Base-by-base conservation (phyloP, 2,888 invertebrate species). In the Margaritifera margaritifera region DNA sequence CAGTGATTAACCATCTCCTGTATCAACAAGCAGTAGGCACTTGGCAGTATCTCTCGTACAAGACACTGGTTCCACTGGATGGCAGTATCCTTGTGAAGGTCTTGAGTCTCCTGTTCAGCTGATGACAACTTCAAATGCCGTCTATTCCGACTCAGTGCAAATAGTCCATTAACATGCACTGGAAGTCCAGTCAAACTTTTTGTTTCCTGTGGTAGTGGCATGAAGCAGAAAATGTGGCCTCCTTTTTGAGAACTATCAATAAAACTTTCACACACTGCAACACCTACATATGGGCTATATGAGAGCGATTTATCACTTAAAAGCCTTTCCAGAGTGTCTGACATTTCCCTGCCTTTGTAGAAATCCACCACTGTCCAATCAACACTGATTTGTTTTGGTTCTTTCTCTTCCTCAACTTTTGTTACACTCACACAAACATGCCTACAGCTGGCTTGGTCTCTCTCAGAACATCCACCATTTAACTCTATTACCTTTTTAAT, bases 91-190 rank as follows among this genome's bases (percentile, higher is more conserved):
- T 52, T 52, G 6, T 66, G 61, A 61, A 66, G 61, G 31, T 66
- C 19, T n/a, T 42, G 51, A 5, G 22, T 50, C 25, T 61, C 66
- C 56, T 66, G 66, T 20, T 66, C 66, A 22, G 60, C 60, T 18
- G 66, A 61, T 66, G 72, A 69, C 64, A 64, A 67, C 55, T 58
- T 60, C 6, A 73, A 55, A 56, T 73, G 64, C 18, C 72, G 55
- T 53, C 72, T 64, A 50, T 73, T 69, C 51, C 69, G 72, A 6
- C 60, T 67, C 1, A 73, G 31, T 25, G 69, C 72, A 59, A 73
- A 73, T 42, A 69, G 69, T 24, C 64, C 72, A 67, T 73, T 73
- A 5, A 73, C 27, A 58, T 73, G 69, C 8, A 73, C 69, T 24
- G 72, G 72, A 25, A 73, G 42, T 0, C 69, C 69, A n/a, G 72